These are phyloP conservation scores for Malacoctenus gilli DNA, from an alignment of 2,797 vertebrate species.

Conservation along the genomic window DNA sequence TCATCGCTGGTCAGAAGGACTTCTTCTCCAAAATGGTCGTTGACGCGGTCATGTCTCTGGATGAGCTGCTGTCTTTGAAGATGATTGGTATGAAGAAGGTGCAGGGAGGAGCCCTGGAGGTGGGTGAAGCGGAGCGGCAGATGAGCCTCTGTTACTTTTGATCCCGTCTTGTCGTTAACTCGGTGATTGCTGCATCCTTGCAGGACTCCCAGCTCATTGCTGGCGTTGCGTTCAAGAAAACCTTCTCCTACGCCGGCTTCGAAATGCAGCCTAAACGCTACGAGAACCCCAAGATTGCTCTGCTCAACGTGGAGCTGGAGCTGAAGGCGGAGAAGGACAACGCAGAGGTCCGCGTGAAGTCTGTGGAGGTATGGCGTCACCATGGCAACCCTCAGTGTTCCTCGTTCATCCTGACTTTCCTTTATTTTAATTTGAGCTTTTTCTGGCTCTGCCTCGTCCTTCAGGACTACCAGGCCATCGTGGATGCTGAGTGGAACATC, in stretches of 20 bases:
- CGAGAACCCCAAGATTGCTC: slow-evolving; percentile 87
- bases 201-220: slow-evolving; percentile 93
- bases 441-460: background rate
- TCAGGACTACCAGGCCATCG: slow-evolving; percentile 97
- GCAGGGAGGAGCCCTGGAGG: slow-evolving; percentile 94
- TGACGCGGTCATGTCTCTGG: slow-evolving; percentile 92
- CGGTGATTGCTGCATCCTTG: background rate
- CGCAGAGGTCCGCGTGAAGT: slow-evolving; percentile 92
- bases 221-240: slow-evolving; percentile 98
- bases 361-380: slow-evolving; percentile 83
- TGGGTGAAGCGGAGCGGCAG: slow-evolving; percentile 72
- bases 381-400: rapidly evolving
- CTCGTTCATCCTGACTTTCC: rapidly evolving
- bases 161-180: background rate
- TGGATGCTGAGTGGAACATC: slow-evolving; percentile 98
- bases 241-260: slow-evolving; percentile 97
- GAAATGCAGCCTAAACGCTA: slow-evolving; percentile 99
- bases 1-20: slow-evolving; percentile 92
- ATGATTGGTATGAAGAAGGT: slow-evolving; percentile 99
- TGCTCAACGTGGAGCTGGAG: slow-evolving; percentile 96
- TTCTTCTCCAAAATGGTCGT: slow-evolving; percentile 97
- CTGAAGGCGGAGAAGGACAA: slow-evolving; percentile 98
- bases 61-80: slow-evolving; percentile 93
- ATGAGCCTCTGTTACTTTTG: too few species aligned
- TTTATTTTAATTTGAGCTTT: background rate